Base-by-base conservation (phyloP, 2,113 vertebrate genomes). In the Stictonetta naevosa region DNA sequence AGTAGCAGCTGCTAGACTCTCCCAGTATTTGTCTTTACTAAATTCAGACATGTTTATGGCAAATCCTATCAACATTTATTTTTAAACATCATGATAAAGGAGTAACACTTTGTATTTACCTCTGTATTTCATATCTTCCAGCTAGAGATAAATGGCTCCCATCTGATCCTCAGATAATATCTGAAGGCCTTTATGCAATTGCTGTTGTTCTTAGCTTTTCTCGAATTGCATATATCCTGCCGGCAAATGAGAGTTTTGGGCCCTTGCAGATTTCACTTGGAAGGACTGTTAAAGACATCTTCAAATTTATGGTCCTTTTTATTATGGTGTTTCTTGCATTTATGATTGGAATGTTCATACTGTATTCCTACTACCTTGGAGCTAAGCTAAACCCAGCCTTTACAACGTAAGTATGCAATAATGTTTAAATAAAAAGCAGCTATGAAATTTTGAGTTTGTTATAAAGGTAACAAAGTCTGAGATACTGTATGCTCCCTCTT, bases 281-380 rank as follows among this genome's bases (percentile, higher is more conserved):
- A 62, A 98, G 99, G 88, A 99, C 99, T 8, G 98, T 99, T 50
- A 99, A 99, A 94, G 99, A 99, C 96, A 99, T 99, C 94, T 99
- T 99, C 97, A 99, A 99, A 97, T 99, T 99, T 95, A 99, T 99
- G 99, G 99, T 99, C 82, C 98, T 99, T 90, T 99, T 99, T 90
- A 99, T 99, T 81, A 99, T 99, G 99, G 99, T 99, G 34, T 99
- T 99, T 92, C 98, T 99, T 80, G 99, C 99, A 18, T 99, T 99
- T 96, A 99, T 99, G 99, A 99, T 99, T 66, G 99, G 99, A 79
- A 99, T 99, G 99, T 99, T 99, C 97, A 99, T 99, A 96, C 97
- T 99, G 15, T 99, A 99, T 86, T 99, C 99, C 34, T 99, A 99
- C 97, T 99, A 99, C 89, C 98, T 99, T 92, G 99, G 98, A 88